Evolutionary conservation across 2,797 vertebrate genomes (phyloP), one percentile per base, ranked within the genome.

Genomic region (Zalophus californianus): DNA sequence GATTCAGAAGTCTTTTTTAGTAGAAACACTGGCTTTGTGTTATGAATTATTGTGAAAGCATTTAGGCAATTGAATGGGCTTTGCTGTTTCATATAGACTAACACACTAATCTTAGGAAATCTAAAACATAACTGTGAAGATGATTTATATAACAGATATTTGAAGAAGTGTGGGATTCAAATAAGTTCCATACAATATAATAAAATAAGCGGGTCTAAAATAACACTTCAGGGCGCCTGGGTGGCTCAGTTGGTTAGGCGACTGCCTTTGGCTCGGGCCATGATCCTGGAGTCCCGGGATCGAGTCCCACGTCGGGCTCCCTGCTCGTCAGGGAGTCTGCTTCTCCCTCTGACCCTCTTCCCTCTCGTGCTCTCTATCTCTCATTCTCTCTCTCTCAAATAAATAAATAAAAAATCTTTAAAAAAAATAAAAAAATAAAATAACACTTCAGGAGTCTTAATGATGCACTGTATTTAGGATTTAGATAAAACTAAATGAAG

Each of bases 41-140:
- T 66, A 25, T 66, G n/a, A 93, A 56, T 68, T 93, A 90, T 82
- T 91, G 5, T 94, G 58, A 77, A 86, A 95, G 10, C n/a, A 94
- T 44, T 48, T 86, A 35, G 86, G 9, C n/a, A 86, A 60, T 38
- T 54, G 38, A 73, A 52, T 82, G 20, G 2, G 18, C 12, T 85
- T 91, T 85, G 32, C 7, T 83, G 62, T 56, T 52, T 93, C 2
- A 66, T 11, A 87, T 44, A 91, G n/a, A 77, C 6, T 84, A 92
- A 86, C 94, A 82, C 35, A 54, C 4, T 60, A 20, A 94, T 91
- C 92, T 77, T 89, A 84, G 48, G 20, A 64, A 88, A 29, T 75
- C 88, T 92, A 75, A 95, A 85, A 18, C 21, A 54, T 13, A 84
- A 75, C 79, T 50, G 14, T 10, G 48, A 80, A 85, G 20, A 62